Evolutionary conservation across 2,797 vertebrate species (phyloP), one percentile per base, ranked within the genome.

Genomic region (Emydoidea blandingii): DNA sequence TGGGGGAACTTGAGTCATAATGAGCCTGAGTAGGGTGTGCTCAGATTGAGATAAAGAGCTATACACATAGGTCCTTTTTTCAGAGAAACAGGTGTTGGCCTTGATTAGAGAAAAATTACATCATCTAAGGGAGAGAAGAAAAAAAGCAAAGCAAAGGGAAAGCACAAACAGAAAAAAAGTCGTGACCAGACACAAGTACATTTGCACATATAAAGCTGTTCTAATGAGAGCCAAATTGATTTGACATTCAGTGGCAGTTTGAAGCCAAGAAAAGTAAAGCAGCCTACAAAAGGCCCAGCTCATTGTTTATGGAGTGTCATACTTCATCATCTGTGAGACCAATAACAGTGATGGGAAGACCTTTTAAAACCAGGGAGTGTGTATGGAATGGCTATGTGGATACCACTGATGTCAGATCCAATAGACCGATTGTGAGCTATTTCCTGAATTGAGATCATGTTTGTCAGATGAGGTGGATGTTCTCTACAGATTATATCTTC

Each of bases 301-400:
- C 99, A 99, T 99, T 99, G 99, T 99, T 99, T 99, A 99, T 98
- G 98, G 98, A 99, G 99, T 99, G 99, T 99, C 99, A 99, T 98
- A 99, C 99, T 99, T 98, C 98, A 99, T 99, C 99, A 99, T 98
- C 98, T 98, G 99, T 98, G 98, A 99, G 99, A 98, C 99, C 99
- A 98, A 98, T 98, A 99, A 99, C 98, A 98, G 98, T 98, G 98
- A 98, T 98, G 97, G 97, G 98, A 98, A 99, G 98, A 99, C 98
- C 99, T 99, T 72, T 99, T 99, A 98, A 99, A 99, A 98, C 95
- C 96, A 97, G 96, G 91, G 97, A 96, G 91, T 95, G 96, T 96
- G 98, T 98, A 90, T 97, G 98, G 98, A 98, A 98, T 97, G 98
- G 98, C 97, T 98, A 98, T 95, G 89, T 98, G 98, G 98, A 98